phyloP scores from a whole-genome alignment of 2,888 invertebrate species.

The Pterostichus niger region DNA sequence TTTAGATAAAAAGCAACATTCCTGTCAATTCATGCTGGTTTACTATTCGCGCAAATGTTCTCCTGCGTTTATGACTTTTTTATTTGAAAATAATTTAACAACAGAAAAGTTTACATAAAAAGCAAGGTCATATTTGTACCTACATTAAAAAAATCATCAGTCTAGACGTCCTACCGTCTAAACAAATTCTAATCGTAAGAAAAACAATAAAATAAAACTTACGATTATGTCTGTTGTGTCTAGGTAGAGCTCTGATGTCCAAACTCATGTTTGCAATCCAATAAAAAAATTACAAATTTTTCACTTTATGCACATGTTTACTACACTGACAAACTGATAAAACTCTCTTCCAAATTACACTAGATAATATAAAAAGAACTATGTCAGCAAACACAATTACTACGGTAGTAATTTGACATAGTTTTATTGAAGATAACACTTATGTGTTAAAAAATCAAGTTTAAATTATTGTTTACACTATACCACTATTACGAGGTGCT shows the following conservation, averaged over 20 bases:
- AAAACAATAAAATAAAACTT: constrained; percentile 67
- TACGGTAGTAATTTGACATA: not conserved
- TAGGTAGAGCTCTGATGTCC: constrained; percentile 69
- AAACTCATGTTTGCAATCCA: constrained; percentile 63
- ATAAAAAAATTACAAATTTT: not conserved
- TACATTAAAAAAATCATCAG: constrained; percentile 20
- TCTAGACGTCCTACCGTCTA: constrained; percentile 43
- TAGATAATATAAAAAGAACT: not conserved
- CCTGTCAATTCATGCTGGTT: no score
- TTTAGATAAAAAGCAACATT: no score
- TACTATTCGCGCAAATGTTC: not conserved
- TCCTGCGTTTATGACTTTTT: not conserved
- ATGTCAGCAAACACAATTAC: not conserved
- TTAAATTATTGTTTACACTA: constrained; percentile 36
- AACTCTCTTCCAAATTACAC: not conserved
- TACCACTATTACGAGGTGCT: constrained; percentile 11
- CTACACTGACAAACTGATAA: not conserved
- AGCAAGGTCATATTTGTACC: constrained; percentile 1
- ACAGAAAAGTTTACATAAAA: constrained; percentile 20
- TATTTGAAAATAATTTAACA: constrained; percentile 13
- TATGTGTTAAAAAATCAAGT: constrained; percentile 25
- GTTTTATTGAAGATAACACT: constrained; percentile 15
- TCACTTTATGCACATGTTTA: constrained; percentile 34
- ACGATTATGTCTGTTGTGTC: constrained; percentile 70
- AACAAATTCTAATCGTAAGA: constrained; percentile 32